A percentile compares a stretch with the other conserved stretches of the same genome.
phyloP scores from a whole-genome alignment of 2,888 invertebrate genomes.

The Boloria euphrosyne region DNA sequence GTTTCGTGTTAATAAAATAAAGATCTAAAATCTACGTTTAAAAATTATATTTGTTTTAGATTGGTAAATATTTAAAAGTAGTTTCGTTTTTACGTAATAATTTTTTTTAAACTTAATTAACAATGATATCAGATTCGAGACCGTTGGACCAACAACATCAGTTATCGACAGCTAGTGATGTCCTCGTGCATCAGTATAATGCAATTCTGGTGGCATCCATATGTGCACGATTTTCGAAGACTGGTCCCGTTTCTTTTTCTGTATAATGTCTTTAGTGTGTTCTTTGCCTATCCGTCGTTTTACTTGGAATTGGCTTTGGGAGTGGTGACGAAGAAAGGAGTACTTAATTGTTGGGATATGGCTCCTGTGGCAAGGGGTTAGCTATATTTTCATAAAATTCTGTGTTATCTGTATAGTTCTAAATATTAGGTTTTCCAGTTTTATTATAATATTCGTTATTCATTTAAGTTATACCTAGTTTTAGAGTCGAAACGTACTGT shows the following conservation, averaged over 20 bases:
- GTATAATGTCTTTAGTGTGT: slow-evolving; percentile 67
- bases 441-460: too few species aligned
- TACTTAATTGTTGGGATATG: slow-evolving; percentile 71
- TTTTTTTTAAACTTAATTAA: not conserved
- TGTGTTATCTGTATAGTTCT: not conserved
- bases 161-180: slow-evolving; percentile 67
- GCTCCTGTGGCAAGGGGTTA: slow-evolving; percentile 71
- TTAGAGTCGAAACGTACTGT: too few species aligned
- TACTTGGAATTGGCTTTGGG: slow-evolving; percentile 72
- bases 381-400: not conserved
- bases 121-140: slow-evolving; percentile 54
- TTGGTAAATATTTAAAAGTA: too few species aligned
- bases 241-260: slow-evolving; percentile 69
- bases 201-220: slow-evolving; percentile 76
- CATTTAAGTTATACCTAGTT: too few species aligned
- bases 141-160: slow-evolving; percentile 74
- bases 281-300: slow-evolving; percentile 69
- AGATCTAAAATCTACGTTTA: too few species aligned
- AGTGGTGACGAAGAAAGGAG: slow-evolving; percentile 68
- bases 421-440: not conserved
- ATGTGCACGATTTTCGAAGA: slow-evolving; percentile 59
- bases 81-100: too few species aligned
- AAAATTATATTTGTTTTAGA: too few species aligned
- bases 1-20: too few species aligned
- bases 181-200: slow-evolving; percentile 69